Conservation (phyloP, 2,888 invertebrate species). For the Timema podura region DNA sequence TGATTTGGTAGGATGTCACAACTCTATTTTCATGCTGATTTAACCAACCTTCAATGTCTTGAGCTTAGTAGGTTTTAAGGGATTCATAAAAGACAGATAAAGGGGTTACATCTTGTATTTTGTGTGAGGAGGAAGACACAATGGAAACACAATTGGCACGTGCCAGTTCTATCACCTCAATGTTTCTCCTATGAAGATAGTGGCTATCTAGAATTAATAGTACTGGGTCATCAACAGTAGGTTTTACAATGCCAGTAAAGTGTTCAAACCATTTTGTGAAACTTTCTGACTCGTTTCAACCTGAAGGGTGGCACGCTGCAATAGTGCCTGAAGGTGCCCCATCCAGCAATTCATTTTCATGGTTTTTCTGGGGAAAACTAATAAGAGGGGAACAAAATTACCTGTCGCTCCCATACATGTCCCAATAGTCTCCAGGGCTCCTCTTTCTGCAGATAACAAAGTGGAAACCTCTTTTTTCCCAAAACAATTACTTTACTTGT, state of each 20-base stretch:
- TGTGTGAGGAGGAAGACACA: conserved; percentile 9
- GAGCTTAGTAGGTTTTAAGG: background rate
- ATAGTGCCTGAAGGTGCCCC: conserved; percentile 38
- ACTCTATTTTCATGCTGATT: background rate
- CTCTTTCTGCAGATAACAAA: conserved; percentile 30
- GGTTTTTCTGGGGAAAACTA: conserved; percentile 5
- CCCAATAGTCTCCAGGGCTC: conserved; percentile 37
- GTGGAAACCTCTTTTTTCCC: background rate
- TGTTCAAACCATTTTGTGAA: conserved; percentile 38
- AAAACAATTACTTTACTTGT: background rate
- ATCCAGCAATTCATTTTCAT: conserved; percentile 29
- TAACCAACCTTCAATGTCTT: conserved; percentile 2
- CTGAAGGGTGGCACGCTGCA: conserved; percentile 35
- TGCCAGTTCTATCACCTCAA: conserved; percentile 4
- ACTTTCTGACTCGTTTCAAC: conserved; percentile 38
- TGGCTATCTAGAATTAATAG: conserved; percentile 32
- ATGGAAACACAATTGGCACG: background rate
- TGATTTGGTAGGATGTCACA: background rate
- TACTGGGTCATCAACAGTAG: conserved; percentile 34
- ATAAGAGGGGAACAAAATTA: background rate
- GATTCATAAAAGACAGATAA: background rate
- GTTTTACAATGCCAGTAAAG: conserved; percentile 35
- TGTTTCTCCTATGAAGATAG: conserved; percentile 27
- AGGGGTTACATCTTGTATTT: conserved; percentile 6
- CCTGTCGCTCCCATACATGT: conserved; percentile 26